phyloP scores from a whole-genome alignment of 2,113 vertebrate genomes.

The Cygnus atratus region DNA sequence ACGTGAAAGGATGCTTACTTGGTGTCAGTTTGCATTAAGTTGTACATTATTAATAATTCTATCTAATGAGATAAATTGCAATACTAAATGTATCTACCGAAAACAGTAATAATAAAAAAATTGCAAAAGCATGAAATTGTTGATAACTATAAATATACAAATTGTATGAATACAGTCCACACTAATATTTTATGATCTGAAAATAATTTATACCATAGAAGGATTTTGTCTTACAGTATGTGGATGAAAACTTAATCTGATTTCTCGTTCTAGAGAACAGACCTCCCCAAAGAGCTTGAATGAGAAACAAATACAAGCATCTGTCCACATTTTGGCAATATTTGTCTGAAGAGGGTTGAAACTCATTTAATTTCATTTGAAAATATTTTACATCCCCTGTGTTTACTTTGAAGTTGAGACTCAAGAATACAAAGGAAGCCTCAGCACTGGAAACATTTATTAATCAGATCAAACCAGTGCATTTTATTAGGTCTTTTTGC shows the following conservation, averaged over 20 bases:
- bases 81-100: background rate
- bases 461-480: background rate
- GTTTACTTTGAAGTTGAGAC: background rate
- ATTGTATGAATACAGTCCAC: background rate
- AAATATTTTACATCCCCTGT: background rate
- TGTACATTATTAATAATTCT: background rate
- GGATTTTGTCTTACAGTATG: background rate
- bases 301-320: background rate
- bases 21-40: background rate
- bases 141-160: background rate
- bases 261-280: background rate
- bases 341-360: background rate
- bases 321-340: background rate
- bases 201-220: background rate
- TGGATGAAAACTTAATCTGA: background rate
- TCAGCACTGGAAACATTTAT: background rate
- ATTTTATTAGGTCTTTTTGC: background rate
- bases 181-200: background rate
- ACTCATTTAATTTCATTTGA: background rate
- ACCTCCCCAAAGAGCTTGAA: background rate
- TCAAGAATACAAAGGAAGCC: background rate
- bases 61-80: background rate
- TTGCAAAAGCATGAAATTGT: background rate
- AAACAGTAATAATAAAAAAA: background rate
- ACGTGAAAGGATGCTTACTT: background rate